A percentile compares a stretch with the other conserved stretches of the same genome.
phyloP scores from a whole-genome alignment of 2,888 invertebrate species.

The Tinea semifulvella region DNA sequence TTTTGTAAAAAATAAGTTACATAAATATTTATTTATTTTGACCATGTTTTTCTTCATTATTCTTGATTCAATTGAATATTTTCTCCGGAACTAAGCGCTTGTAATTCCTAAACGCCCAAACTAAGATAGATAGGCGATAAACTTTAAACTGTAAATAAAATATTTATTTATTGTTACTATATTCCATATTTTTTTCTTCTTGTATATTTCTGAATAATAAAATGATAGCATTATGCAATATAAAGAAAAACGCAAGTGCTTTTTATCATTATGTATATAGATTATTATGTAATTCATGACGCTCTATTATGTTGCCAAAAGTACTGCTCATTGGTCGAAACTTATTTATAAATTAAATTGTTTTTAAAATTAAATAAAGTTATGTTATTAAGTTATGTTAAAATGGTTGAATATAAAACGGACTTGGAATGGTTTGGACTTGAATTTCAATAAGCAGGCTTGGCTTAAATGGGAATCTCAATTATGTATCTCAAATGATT shows the following conservation, averaged over 20 bases:
- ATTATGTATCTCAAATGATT: conserved; percentile 62
- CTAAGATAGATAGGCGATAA: conserved; percentile 59
- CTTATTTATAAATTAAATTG: not conserved
- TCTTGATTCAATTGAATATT: too few relatives aligned
- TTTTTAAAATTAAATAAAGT: not conserved
- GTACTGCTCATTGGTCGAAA: not conserved
- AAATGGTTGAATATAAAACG: not conserved
- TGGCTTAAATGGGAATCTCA: conserved; percentile 53
- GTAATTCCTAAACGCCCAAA: conserved; percentile 30
- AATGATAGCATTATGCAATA: conserved; percentile 54
- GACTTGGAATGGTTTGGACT: not conserved
- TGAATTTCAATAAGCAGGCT: conserved; percentile 31
- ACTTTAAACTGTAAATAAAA: conserved; percentile 63
- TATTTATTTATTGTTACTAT: conserved; percentile 64
- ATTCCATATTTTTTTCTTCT: conserved; percentile 61
- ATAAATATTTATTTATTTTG: too few relatives aligned
- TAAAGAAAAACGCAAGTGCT: conserved; percentile 50
- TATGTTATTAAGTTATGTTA: not conserved
- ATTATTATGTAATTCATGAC: not conserved
- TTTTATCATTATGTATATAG: conserved; percentile 37
- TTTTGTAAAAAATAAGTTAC: too few relatives aligned
- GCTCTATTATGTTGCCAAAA: conserved; percentile 1
- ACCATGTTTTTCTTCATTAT: too few relatives aligned
- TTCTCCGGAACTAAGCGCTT: conserved; percentile 16
- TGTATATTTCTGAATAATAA: conserved; percentile 61